These are phyloP conservation scores for Platysternon megacephalum DNA, from an alignment of 2,113 vertebrate genomes.

Conservation along the genomic window DNA sequence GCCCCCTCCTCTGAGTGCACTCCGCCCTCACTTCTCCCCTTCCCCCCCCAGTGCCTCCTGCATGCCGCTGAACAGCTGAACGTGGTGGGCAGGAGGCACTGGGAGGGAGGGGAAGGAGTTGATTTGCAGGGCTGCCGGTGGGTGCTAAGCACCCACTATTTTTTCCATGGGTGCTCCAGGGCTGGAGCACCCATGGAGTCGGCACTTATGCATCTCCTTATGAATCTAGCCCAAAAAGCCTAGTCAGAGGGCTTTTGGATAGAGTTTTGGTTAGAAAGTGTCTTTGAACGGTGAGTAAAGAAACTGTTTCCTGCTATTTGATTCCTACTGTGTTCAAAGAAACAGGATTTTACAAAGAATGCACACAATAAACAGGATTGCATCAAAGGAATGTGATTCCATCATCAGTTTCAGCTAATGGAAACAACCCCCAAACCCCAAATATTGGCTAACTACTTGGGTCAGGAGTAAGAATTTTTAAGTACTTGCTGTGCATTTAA, in stretches of 20 bases:
- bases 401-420: neutral
- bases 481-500: neutral
- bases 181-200: too few relatives aligned
- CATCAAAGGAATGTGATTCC: neutral
- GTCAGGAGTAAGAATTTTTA: neutral
- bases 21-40: too few relatives aligned
- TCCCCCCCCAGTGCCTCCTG: too few relatives aligned
- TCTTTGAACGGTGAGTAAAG: neutral
- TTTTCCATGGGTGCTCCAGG: too few relatives aligned
- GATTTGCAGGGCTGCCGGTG: too few relatives aligned
- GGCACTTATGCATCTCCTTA: too few relatives aligned
- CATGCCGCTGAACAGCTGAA: too few relatives aligned
- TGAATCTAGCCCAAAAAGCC: neutral
- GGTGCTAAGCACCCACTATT: too few relatives aligned
- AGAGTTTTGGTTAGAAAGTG: neutral
- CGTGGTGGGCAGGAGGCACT: too few relatives aligned
- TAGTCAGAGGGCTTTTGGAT: neutral
- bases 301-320: neutral
- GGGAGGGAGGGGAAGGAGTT: too few relatives aligned
- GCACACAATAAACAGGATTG: neutral
- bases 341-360: neutral
- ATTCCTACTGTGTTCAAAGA: neutral
- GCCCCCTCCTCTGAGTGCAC: too few relatives aligned
- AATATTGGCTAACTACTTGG: neutral
- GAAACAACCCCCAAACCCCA: neutral